Conservation (phyloP, 2,113 vertebrate genomes). For the Syngnathus typhle region DNA sequence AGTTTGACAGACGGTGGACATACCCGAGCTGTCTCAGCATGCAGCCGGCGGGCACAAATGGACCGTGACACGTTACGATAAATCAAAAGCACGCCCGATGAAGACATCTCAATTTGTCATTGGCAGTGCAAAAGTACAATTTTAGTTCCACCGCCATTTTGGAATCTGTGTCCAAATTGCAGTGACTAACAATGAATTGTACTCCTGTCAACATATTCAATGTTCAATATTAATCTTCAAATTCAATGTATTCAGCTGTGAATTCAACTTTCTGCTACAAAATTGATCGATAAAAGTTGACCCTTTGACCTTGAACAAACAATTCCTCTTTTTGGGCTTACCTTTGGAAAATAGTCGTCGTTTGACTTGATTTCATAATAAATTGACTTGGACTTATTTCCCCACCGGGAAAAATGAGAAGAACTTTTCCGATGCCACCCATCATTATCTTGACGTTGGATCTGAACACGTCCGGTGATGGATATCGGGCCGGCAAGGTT, state of each 20-base stretch:
- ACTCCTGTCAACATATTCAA: too few relatives aligned
- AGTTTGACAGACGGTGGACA: constrained; percentile 45
- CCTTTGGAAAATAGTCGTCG: too few relatives aligned
- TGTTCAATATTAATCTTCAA: too few relatives aligned
- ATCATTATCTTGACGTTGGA: constrained; percentile 1
- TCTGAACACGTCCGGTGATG: constrained; percentile 30
- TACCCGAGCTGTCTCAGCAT: constrained; percentile 25
- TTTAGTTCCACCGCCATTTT: neutral
- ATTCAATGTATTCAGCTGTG: too few relatives aligned
- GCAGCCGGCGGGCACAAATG: constrained; percentile 27
- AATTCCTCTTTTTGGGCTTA: too few relatives aligned
- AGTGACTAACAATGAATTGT: too few relatives aligned
- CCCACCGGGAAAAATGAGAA: neutral
- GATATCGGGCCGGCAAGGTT: constrained; percentile 51
- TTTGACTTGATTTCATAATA: neutral
- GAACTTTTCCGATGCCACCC: neutral
- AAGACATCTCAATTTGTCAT: constrained; percentile 15
- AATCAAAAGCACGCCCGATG: constrained; percentile 17
- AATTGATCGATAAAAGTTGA: too few relatives aligned
- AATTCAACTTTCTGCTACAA: too few relatives aligned
- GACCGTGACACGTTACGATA: constrained; percentile 14
- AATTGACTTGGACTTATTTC: neutral
- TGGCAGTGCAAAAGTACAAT: constrained; percentile 1
- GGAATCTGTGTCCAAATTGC: too few relatives aligned
- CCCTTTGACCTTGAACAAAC: too few relatives aligned